phyloP scores from a whole-genome alignment of 92 coral and sea anemone species.

The Zoanthus sansibaricus region DNA sequence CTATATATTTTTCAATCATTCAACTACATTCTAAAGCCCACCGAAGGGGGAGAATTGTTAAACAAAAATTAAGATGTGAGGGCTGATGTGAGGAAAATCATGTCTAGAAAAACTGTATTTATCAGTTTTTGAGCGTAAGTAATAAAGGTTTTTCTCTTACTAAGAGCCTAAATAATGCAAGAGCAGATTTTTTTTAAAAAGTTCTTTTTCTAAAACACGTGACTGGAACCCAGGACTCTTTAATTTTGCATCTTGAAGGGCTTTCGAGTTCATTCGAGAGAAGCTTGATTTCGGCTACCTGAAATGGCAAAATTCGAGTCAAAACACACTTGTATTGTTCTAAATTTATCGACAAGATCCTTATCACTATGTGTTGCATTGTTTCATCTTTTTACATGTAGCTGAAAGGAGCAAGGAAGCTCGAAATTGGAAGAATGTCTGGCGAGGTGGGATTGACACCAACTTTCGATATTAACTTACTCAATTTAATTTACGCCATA shows the following conservation, averaged over 20 bases:
- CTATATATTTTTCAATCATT: no score
- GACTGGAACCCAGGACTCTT: conserved; percentile 28
- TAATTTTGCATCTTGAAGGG: conserved; percentile 7
- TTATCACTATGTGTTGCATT: conserved; percentile 28
- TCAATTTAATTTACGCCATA: conserved; percentile 10
- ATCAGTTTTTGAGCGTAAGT: no score
- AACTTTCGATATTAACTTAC: not conserved
- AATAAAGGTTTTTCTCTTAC: no score
- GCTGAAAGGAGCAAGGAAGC: conserved; percentile 43
- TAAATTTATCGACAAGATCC: conserved; percentile 22
- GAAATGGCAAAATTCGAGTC: conserved; percentile 40
- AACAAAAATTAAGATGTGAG: no score
- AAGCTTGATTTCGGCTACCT: conserved; percentile 12
- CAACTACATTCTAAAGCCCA: no score
- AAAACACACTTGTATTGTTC: conserved; percentile 20
- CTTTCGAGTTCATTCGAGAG: conserved; percentile 47
- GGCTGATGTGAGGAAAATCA: no score
- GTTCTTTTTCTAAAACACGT: conserved; percentile 1
- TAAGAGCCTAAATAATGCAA: no score
- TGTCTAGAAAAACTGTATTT: no score
- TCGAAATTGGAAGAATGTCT: conserved; percentile 51
- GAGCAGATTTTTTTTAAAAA: no score
- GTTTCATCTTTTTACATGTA: conserved; percentile 37
- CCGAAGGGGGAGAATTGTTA: no score
- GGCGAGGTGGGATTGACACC: conserved; percentile 30